A percentile compares a stretch with the other conserved stretches of the same genome.
Conservation (phyloP, 1,140 invertebrate species). For the Tetragnatha versicolor region DNA sequence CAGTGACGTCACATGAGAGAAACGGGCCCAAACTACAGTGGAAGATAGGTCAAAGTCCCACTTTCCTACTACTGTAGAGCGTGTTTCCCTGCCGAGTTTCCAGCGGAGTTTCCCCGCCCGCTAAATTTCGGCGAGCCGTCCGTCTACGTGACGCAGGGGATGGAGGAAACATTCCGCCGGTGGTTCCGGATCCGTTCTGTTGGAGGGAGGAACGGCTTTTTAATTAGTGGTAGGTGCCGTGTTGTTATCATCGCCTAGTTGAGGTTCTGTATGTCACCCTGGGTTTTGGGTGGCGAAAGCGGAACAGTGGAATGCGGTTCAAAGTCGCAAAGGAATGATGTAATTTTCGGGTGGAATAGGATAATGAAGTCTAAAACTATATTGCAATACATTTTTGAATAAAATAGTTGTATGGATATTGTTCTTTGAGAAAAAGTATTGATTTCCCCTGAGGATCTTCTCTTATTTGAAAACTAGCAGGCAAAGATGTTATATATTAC, state of each 20-base stretch:
- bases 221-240: background rate
- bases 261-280: background rate
- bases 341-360: background rate
- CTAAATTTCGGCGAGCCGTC: background rate
- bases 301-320: background rate
- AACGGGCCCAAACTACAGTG: conserved; percentile 5
- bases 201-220: background rate
- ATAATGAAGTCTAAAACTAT: background rate
- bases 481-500: no score
- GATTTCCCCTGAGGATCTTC: no score
- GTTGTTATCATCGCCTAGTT: background rate
- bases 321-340: background rate
- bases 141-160: background rate
- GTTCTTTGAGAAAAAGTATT: no score
- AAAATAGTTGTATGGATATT: no score
- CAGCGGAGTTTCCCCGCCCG: background rate
- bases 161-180: conserved; percentile 1
- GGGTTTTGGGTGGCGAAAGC: background rate
- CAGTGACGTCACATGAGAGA: conserved; percentile 7
- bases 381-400: no score
- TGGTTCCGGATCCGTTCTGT: background rate
- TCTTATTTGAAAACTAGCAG: no score
- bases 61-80: background rate
- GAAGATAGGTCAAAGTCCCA: conserved; percentile 17
- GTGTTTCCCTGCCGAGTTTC: conserved; percentile 11